A percentile compares a stretch with the other conserved stretches of the same genome.
phyloP scores from a whole-genome alignment of 2,888 invertebrate species.

The Ophion slaviceki region DNA sequence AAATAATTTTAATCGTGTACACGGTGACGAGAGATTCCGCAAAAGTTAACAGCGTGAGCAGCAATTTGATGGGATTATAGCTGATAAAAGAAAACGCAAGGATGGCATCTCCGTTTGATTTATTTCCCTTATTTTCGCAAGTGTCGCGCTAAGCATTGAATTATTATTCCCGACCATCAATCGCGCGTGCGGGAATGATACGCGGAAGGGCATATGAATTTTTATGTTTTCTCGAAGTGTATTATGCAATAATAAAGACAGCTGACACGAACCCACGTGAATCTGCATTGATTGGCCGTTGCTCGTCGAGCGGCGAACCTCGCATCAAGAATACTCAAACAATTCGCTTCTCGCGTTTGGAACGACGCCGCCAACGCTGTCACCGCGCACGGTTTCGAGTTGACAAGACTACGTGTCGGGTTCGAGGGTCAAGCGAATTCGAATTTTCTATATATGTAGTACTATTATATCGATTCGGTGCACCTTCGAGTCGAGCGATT shows the following conservation, averaged over 20 bases:
- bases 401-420: conserved; percentile 3
- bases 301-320: conserved; percentile 2
- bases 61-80: not conserved
- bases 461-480: conserved; percentile 1
- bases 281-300: not conserved
- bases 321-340: conserved; percentile 35
- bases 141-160: conserved; percentile 1
- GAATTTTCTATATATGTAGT: not conserved
- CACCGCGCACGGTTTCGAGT: not conserved
- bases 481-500: not conserved
- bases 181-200: conserved; percentile 12
- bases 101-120: not conserved
- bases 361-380: not conserved
- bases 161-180: conserved; percentile 39
- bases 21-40: not conserved
- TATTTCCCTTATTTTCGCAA: not conserved
- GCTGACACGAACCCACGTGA: conserved; percentile 24
- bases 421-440: conserved; percentile 42
- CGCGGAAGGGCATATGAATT: conserved; percentile 29
- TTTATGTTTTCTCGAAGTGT: conserved; percentile 35
- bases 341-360: conserved; percentile 16
- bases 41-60: not conserved
- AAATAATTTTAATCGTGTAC: not conserved
- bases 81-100: not conserved
- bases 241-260: conserved; percentile 38